phyloP scores from a whole-genome alignment of 2,113 vertebrate species.

The Cercocebus atys region DNA sequence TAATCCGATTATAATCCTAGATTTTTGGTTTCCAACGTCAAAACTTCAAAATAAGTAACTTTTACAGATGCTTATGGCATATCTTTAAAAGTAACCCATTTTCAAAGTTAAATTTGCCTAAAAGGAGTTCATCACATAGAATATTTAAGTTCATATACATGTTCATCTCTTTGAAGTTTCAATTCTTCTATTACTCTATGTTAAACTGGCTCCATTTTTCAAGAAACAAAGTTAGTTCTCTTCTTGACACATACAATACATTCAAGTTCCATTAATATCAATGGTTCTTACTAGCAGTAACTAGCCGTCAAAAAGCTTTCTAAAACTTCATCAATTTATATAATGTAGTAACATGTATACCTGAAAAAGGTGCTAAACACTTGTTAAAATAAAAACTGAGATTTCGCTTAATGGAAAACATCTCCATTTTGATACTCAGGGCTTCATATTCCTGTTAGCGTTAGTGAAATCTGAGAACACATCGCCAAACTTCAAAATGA shows the following conservation, averaged over 20 bases:
- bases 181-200: not conserved
- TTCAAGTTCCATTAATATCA: slow-evolving; percentile 22
- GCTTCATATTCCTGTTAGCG: not conserved
- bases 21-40: slow-evolving; percentile 4
- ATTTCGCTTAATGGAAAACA: not conserved
- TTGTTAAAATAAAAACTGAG: not conserved
- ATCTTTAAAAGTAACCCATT: slow-evolving; percentile 22
- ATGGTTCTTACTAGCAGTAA: not conserved
- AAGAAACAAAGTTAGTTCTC: slow-evolving; percentile 9
- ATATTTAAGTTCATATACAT: not conserved
- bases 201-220: slow-evolving; percentile 22
- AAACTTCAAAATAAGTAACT: slow-evolving; percentile 42
- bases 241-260: slow-evolving; percentile 21
- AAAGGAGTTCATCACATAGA: not conserved
- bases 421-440: not conserved
- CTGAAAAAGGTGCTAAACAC: not conserved
- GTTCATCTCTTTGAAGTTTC: not conserved
- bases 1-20: not conserved
- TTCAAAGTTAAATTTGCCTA: slow-evolving; percentile 46
- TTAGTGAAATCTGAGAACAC: not conserved
- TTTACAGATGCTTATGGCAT: not conserved
- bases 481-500: not conserved
- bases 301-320: slow-evolving; percentile 13
- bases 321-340: not conserved
- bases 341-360: slow-evolving; percentile 25